Evolutionary conservation across 1,140 invertebrate species (phyloP), one percentile per base, ranked within the genome.

Genomic region (Habropoda laboriosa): DNA sequence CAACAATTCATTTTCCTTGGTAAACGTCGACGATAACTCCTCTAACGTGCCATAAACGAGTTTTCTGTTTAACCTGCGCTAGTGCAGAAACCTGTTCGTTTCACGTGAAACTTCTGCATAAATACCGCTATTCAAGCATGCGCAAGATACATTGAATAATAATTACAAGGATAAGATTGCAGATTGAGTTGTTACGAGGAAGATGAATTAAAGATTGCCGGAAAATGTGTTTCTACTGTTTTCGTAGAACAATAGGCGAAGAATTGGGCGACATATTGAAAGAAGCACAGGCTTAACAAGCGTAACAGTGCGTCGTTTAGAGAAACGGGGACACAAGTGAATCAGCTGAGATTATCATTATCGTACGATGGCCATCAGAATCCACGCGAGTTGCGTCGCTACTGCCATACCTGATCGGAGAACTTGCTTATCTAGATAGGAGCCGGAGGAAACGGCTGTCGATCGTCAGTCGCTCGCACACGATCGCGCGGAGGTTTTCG

Each of bases 391-490:
- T 21, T 10, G 38, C 18, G 0, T 24, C 40, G 13, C 7, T 27
- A 64, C 13, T 1, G 0, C 21, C 32, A 38, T 63, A 63, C 47
- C 61, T 67, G 49, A 67, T 45, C 4, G 24, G 10, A 35, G 12
- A 27, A n/a, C 18, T 32, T 42, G 38, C 73, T 76, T 76, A 76
- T 76, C 63, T 35, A 35, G 35, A 40, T 67, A 67, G 21, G 61
- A 45, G 49, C 45, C 7, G 16, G 27, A n/a, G 49, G 49, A 45
- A 76, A 55, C 24, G 10, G 12, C 8, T 27, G 61, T 55, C 53
- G 18, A 42, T 57, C 16, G 30, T 53, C 64, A 70, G 75, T 78
- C 40, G 40, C 3, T 42, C 12, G 32, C 0, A 35, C 21, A 24
- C 47, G 18, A 53, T 53, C 16, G 38, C 10, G 32, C 18, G 0